phyloP scores from a whole-genome alignment of 2,888 invertebrate genomes.

The Epirrita christyi region DNA sequence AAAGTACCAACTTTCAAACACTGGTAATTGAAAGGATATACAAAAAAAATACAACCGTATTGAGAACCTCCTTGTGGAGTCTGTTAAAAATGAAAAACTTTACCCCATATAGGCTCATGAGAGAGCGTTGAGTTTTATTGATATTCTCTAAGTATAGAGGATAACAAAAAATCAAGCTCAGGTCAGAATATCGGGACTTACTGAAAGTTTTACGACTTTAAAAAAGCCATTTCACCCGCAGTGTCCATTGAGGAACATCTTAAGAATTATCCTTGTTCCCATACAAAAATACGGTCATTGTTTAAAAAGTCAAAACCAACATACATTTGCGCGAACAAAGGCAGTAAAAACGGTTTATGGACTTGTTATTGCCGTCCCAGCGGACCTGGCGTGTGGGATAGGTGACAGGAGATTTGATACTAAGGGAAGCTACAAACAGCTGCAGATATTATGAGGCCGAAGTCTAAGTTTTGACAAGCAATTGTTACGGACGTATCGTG shows the following conservation, averaged over 20 bases:
- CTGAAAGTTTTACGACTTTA: conserved; percentile 39
- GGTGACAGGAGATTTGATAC: conserved; percentile 28
- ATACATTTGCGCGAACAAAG: conserved; percentile 83
- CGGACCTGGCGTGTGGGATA: conserved; percentile 63
- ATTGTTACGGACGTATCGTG: too few species aligned
- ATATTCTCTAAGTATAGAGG: background rate
- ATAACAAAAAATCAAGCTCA: conserved; percentile 7
- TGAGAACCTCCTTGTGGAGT: too few species aligned
- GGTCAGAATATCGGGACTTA: conserved; percentile 7
- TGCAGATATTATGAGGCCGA: too few species aligned
- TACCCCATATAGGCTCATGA: too few species aligned
- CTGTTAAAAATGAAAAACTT: too few species aligned
- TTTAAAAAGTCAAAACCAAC: conserved; percentile 84
- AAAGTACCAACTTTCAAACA: background rate
- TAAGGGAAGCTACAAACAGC: too few species aligned
- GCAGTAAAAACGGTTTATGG: conserved; percentile 85
- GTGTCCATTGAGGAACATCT: conserved; percentile 61
- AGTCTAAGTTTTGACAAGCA: too few species aligned
- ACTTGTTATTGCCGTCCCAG: conserved; percentile 82
- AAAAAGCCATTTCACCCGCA: conserved; percentile 50
- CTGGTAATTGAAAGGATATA: background rate
- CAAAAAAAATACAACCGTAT: too few species aligned
- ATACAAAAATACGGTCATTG: conserved; percentile 81
- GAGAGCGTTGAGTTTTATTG: too few species aligned
- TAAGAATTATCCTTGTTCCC: conserved; percentile 67